phyloP scores from a whole-genome alignment of 2,888 invertebrate genomes.

The Drosophila seclusa region DNA sequence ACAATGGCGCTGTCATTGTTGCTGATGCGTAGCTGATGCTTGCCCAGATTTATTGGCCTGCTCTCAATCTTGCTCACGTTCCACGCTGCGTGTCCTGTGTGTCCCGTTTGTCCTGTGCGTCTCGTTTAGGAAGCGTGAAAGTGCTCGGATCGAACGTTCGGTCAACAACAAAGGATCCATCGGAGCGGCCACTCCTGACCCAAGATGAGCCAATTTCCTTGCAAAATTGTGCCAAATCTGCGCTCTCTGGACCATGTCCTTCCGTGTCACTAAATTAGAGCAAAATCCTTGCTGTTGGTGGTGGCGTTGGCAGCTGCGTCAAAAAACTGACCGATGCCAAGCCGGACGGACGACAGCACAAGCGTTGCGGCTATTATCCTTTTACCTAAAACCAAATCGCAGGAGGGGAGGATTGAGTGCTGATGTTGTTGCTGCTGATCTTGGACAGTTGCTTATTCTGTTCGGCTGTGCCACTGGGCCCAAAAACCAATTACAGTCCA shows the following conservation, averaged over 20 bases:
- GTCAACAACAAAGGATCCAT: slow-evolving; percentile 59
- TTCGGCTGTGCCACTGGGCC: not conserved
- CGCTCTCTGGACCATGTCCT: slow-evolving; percentile 40
- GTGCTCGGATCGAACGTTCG: slow-evolving; percentile 49
- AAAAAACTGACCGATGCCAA: slow-evolving; percentile 39
- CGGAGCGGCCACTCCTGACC: slow-evolving; percentile 51
- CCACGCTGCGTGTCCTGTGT: slow-evolving; percentile 51
- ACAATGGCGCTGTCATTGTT: slow-evolving; percentile 66
- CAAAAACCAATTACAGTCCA: slow-evolving; percentile 27
- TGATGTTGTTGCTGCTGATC: slow-evolving; percentile 24
- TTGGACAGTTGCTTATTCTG: slow-evolving; percentile 23
- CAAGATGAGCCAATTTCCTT: slow-evolving; percentile 72
- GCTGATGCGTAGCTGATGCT: slow-evolving; percentile 72
- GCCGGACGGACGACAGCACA: slow-evolving; percentile 8
- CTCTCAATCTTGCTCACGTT: slow-evolving; percentile 66
- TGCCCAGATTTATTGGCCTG: slow-evolving; percentile 72
- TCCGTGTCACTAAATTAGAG: slow-evolving; percentile 72
- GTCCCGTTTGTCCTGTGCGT: not conserved
- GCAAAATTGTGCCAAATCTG: slow-evolving; percentile 59
- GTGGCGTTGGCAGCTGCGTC: slow-evolving; percentile 53
- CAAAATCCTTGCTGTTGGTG: slow-evolving; percentile 27
- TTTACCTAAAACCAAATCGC: slow-evolving; percentile 47
- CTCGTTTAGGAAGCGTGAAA: slow-evolving; percentile 70
- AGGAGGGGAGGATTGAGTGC: not conserved
- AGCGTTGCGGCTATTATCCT: slow-evolving; percentile 66